Percentiles rank a stretch among this genome's conserved stretches.
These are phyloP conservation scores for Anomalospiza imberbis DNA, from an alignment of 2,797 vertebrate species.

Conservation along the genomic window DNA sequence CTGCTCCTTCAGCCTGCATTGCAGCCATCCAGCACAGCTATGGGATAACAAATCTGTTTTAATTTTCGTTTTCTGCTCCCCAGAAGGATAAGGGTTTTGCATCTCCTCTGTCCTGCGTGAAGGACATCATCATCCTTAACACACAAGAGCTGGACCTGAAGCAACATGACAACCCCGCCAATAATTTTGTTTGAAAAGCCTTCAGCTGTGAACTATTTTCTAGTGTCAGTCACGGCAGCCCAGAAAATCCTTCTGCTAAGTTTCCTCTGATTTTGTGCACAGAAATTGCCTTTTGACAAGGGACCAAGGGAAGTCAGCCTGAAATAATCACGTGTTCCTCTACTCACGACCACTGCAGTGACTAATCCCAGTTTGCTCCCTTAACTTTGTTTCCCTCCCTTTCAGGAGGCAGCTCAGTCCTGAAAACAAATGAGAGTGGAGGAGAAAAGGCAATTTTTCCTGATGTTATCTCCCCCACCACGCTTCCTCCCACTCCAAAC, in stretches of 20 bases:
- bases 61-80: neutral
- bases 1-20: neutral
- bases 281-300: neutral
- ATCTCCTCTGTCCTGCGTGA: neutral
- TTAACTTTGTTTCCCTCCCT: neutral
- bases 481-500: neutral
- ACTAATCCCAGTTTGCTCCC: neutral
- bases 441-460: slow-evolving; percentile 9
- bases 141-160: neutral
- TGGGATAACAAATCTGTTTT: neutral
- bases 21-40: neutral
- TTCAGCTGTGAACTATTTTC: neutral
- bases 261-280: neutral
- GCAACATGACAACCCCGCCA: neutral
- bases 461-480: neutral
- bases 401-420: neutral
- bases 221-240: neutral
- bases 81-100: neutral
- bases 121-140: neutral
- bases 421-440: neutral
- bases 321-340: neutral
- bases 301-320: neutral
- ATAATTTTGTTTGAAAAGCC: neutral
- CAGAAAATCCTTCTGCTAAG: neutral
- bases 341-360: neutral